phyloP scores from a whole-genome alignment of 2,113 vertebrate genomes.

The Prunella fulvescens region DNA sequence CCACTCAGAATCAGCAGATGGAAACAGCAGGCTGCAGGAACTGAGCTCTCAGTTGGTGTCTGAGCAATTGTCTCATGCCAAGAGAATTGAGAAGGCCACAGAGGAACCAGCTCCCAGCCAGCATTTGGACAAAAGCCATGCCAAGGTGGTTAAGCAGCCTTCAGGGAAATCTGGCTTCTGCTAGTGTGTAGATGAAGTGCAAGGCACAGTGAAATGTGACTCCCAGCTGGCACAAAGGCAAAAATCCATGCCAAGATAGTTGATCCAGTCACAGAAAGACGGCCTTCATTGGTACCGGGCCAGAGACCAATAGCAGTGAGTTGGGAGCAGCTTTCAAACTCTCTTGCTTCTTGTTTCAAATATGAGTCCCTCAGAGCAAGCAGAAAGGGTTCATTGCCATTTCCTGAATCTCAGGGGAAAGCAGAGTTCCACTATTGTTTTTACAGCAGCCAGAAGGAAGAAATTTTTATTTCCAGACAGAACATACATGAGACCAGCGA shows the following conservation, averaged over 20 bases:
- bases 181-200: slow-evolving; percentile 7
- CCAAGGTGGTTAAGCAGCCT: slow-evolving; percentile 53
- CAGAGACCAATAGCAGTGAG: neutral
- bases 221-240: slow-evolving; percentile 10
- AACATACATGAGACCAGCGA: neutral
- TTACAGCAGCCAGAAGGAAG: neutral
- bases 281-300: neutral
- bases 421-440: neutral
- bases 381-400: neutral
- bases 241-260: slow-evolving; percentile 13
- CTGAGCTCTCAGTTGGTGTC: slow-evolving; percentile 32
- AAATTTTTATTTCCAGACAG: neutral
- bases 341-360: neutral
- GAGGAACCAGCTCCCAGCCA: slow-evolving; percentile 23
- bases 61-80: slow-evolving; percentile 42
- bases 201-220: slow-evolving; percentile 27
- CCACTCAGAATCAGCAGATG: slow-evolving; percentile 38
- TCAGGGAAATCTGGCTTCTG: slow-evolving; percentile 36
- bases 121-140: slow-evolving; percentile 32
- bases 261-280: slow-evolving; percentile 30
- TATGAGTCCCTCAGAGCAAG: neutral
- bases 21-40: slow-evolving; percentile 56
- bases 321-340: neutral
- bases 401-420: neutral
- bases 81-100: slow-evolving; percentile 56